Percentiles rank a stretch among this genome's conserved stretches.
Conservation (phyloP, 1,140 invertebrate species). For the Apis cerana region DNA sequence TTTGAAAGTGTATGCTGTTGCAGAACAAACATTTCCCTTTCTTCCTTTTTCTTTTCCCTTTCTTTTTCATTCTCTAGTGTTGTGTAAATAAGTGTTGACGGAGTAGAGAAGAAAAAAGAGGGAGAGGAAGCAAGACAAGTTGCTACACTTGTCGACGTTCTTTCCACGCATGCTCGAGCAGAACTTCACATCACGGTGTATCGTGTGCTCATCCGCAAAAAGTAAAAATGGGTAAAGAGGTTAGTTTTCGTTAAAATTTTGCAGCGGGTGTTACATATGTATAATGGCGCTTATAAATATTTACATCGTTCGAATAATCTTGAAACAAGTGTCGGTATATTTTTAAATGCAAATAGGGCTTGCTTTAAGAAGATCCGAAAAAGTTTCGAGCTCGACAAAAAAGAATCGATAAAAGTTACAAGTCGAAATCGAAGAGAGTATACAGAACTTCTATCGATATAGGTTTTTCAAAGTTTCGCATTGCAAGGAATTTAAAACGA, state of each 20-base stretch:
- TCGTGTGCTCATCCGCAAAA: too few species aligned
- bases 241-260: not conserved
- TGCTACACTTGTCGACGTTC: not conserved
- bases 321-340: not conserved
- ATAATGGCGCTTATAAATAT: not conserved
- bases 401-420: conserved; percentile 13
- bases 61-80: not conserved
- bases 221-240: not conserved
- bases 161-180: not conserved
- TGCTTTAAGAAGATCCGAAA: not conserved
- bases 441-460: not conserved
- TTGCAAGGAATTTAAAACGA: conserved; percentile 28
- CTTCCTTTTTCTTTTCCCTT: not conserved
- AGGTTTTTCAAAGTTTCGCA: conserved; percentile 1
- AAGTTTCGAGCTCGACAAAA: not conserved
- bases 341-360: not conserved
- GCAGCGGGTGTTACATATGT: not conserved
- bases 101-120: not conserved
- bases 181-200: not conserved
- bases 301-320: not conserved
- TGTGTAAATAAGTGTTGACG: not conserved
- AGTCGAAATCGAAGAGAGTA: not conserved
- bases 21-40: not conserved
- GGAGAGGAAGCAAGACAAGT: not conserved
- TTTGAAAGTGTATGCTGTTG: not conserved